Conservation (phyloP, 35 echinoderm and acorn worm genomes). For the Nesometra sesokonis region DNA sequence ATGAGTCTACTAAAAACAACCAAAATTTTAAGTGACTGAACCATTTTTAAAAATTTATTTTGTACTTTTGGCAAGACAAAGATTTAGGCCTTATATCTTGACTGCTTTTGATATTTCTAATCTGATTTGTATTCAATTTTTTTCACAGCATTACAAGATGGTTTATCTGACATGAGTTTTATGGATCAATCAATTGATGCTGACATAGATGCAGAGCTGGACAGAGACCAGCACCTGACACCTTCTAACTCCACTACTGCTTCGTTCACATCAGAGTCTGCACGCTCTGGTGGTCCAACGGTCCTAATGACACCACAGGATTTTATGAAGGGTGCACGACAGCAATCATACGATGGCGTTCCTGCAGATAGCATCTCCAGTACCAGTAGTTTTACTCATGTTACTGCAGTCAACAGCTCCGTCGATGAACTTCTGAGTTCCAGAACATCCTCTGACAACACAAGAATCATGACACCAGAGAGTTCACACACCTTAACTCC, state of each 20-base stretch:
- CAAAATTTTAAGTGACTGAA: too few relatives aligned
- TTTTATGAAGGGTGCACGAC: conserved; percentile 35
- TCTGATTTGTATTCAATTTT: neutral
- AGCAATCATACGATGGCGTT: conserved; percentile 4
- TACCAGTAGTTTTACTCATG: conserved; percentile 83
- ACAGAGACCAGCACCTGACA: conserved; percentile 16
- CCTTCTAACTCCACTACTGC: conserved; percentile 58
- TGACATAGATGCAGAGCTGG: conserved; percentile 34
- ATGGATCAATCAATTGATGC: conserved; percentile 67
- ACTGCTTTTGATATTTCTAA: too few relatives aligned
- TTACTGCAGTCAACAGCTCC: conserved; percentile 49
- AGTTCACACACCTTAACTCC: conserved; percentile 76
- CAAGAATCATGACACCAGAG: conserved; percentile 35
- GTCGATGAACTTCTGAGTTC: conserved; percentile 51
- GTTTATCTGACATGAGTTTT: conserved; percentile 88
- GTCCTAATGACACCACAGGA: conserved; percentile 82
- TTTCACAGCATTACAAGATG: conserved; percentile 70
- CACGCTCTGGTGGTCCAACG: conserved; percentile 35
- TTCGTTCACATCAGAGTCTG: conserved; percentile 81
- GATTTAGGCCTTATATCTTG: too few relatives aligned
- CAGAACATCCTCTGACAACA: conserved; percentile 9
- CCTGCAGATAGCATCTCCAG: conserved; percentile 68
- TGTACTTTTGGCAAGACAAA: too few relatives aligned
- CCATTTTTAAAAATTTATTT: too few relatives aligned
- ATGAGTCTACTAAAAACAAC: too few relatives aligned